phyloP scores from a whole-genome alignment of 2,113 vertebrate genomes.

The Egretta garzetta region DNA sequence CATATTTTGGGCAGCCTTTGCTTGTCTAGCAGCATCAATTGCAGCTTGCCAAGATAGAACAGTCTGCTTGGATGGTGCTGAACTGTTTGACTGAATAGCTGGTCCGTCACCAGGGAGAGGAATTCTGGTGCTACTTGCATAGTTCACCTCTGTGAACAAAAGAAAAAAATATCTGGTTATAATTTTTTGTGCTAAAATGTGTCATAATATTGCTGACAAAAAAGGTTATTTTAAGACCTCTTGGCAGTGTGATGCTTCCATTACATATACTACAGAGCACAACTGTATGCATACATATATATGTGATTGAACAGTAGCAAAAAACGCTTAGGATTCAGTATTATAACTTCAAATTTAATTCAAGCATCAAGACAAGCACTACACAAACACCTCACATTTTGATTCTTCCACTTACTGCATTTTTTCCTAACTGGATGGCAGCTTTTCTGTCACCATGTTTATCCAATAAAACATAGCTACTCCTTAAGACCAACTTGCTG shows the following conservation, averaged over 20 bases:
- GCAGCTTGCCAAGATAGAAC: slow-evolving; percentile 95
- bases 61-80: slow-evolving; percentile 83
- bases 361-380: background rate
- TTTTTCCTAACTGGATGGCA: background rate
- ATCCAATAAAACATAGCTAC: background rate
- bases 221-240: background rate
- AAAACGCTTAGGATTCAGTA: background rate
- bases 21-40: slow-evolving; percentile 95
- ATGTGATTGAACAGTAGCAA: background rate
- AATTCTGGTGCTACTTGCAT: slow-evolving; percentile 95
- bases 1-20: slow-evolving; percentile 93
- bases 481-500: background rate
- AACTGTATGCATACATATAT: background rate
- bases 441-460: background rate
- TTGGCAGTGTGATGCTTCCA: background rate
- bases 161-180: background rate
- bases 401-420: background rate
- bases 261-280: background rate
- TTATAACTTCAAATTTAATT: background rate
- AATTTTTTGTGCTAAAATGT: background rate
- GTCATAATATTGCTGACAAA: background rate
- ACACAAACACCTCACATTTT: background rate
- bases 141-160: slow-evolving; percentile 87
- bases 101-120: slow-evolving; percentile 92
- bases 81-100: slow-evolving; percentile 86